These are phyloP conservation scores for Globia sparganii DNA, from an alignment of 2,888 invertebrate species.

Conservation along the genomic window DNA sequence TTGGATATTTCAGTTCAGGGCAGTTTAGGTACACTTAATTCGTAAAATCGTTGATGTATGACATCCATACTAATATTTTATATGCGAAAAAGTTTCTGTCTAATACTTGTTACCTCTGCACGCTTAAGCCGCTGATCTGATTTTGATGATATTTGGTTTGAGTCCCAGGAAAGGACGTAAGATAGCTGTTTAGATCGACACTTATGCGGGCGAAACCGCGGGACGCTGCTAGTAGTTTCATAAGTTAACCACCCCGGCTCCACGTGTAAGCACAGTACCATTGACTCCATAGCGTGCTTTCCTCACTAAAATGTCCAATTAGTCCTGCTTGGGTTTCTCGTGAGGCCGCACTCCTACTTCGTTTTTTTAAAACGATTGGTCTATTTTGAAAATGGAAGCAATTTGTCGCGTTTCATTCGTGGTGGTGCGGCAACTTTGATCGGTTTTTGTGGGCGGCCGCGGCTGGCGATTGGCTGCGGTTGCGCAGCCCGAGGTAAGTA, in stretches of 20 bases:
- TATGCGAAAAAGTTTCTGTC: too few species aligned
- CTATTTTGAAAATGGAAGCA: constrained; percentile 85
- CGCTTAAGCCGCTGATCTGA: too few species aligned
- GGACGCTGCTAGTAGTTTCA: too few species aligned
- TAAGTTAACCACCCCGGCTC: neutral
- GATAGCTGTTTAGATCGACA: too few species aligned
- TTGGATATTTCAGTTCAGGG: neutral
- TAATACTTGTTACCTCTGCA: too few species aligned
- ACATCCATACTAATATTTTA: too few species aligned
- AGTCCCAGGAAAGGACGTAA: too few species aligned
- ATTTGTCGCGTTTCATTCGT: constrained; percentile 87
- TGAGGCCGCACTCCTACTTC: constrained; percentile 73
- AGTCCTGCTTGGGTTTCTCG: constrained; percentile 80
- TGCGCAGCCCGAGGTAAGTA: constrained; percentile 61
- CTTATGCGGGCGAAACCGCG: too few species aligned
- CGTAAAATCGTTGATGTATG: neutral
- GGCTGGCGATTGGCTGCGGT: constrained; percentile 80
- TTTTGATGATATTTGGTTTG: too few species aligned
- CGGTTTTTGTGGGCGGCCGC: constrained; percentile 85
- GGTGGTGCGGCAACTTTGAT: constrained; percentile 86
- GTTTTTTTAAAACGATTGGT: constrained; percentile 81
- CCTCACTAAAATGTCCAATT: constrained; percentile 78
- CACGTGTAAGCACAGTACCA: constrained; percentile 12
- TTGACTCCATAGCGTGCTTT: constrained; percentile 17
- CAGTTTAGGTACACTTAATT: neutral